Base-by-base conservation (phyloP, 2,797 vertebrate genomes). In the Stomatorhinus walkeri region DNA sequence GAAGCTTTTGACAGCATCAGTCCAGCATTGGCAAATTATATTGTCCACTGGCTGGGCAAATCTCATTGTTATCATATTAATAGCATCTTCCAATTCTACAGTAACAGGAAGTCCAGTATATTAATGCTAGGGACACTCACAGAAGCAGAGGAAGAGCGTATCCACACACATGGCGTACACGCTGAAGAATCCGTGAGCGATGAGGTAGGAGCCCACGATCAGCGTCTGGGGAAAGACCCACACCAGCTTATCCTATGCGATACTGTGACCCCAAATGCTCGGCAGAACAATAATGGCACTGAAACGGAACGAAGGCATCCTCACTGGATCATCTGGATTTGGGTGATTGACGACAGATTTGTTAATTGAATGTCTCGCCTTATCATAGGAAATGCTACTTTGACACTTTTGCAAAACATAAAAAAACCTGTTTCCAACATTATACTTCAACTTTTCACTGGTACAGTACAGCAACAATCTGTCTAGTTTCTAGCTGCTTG, bases 131-230 rank as follows among this genome's bases (percentile, higher is more conserved):
- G 9, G 40, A 91, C 87, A 99, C 98, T 99, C 93, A 99, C 98
- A 98, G 96, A 99, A 99, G 93, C 98, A 99, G 91, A 99, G 97
- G 96, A 99, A 99, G 9, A 99, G 95, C 0, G 98, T 99, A 94
- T 99, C 98, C 94, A 99, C 98, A 87, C 98, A 99, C 98, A 99
- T 99, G 92, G 96, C 97, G 0, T 99, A 99, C 24, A 99, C 98
- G 1, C 98, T 99, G 97, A 99, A 98, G 96, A 99, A 99, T 0
- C 98, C 98, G 0, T 99, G 98, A 89, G 98, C 98, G 0, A 99
- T 99, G 91, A 99, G 94, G 93, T 99, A 99, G 87, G 98, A 96
- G 89, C 98, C 98, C 14, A 99, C 88, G 0, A 97, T 96, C 90
- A 99, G 94, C 0, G 98, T 99, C 98, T 99, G 90, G 8, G 87